Conservation (phyloP, 2,797 vertebrate genomes). For the Gobionotothen gibberifrons region DNA sequence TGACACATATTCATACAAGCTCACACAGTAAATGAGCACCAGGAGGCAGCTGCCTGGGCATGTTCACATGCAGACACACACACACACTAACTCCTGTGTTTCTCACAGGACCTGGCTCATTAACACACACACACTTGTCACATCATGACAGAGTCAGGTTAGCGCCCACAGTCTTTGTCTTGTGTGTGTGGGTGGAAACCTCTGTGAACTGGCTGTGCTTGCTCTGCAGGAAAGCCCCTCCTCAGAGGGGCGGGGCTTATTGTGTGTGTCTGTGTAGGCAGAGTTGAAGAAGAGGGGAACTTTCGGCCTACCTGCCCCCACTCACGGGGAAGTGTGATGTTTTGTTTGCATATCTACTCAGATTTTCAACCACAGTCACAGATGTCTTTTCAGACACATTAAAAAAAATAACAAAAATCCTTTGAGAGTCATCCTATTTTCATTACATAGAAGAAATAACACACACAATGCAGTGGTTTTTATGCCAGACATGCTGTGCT, state of each 20-base stretch:
- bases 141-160: conserved; percentile 55
- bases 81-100: conserved; percentile 20
- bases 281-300: conserved; percentile 29
- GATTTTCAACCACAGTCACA: conserved; percentile 3
- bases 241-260: conserved; percentile 47
- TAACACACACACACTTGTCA: conserved; percentile 44
- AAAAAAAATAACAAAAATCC: not conserved
- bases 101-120: conserved; percentile 53
- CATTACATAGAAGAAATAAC: conserved; percentile 18
- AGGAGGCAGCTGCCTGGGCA: conserved; percentile 44
- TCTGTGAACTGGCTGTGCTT: conserved; percentile 75
- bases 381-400: not conserved
- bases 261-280: conserved; percentile 28
- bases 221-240: conserved; percentile 70
- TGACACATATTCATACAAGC: conserved; percentile 45
- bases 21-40: conserved; percentile 1
- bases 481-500: conserved; percentile 54
- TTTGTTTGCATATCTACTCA: conserved; percentile 11
- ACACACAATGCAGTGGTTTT: conserved; percentile 19
- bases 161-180: conserved; percentile 59
- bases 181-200: conserved; percentile 64
- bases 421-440: conserved; percentile 2
- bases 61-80: conserved; percentile 46
- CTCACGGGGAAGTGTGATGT: conserved; percentile 37
- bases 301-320: conserved; percentile 13